Base-by-base conservation (phyloP, 64 coral and sea anemone species). In the Catalaphyllia jardinei region DNA sequence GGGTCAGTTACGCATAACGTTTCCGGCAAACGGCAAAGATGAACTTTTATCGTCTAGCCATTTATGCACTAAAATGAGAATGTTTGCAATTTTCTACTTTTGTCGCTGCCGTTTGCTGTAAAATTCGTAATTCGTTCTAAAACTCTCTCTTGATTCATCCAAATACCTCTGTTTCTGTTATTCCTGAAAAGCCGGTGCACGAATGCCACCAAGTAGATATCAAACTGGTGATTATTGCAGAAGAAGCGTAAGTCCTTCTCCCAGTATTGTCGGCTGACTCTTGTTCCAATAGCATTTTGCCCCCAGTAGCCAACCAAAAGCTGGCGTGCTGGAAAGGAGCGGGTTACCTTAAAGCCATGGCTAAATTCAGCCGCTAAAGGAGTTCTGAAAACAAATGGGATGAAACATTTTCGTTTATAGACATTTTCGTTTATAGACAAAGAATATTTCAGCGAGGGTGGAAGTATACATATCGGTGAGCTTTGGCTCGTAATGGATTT, bases 301-400 rank as follows among this genome's bases (percentile, higher is more conserved):
- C 90, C 90, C 90, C 90, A 92, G 42, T 92, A 92, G 4, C 90
- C 90, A 18, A 86, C 81, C 15, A 92, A 72, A 31, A 90, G 18
- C 22, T 71, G 89, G 8, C 71, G 78, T 15, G 35, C 60, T 24
- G 78, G 67, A n/a, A 82, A 52, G 20, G 77, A 67, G 31, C 61
- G 80, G 33, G 46, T 79, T 16, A 0, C n/a, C 55, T 52, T 29
- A 46, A 59, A 28, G 28, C 76, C 49, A 29, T 54, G 49, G 12
- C 49, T 29, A 3, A 51, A 54, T 0, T 79, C n/a, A 7, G 8
- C 25, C 46, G 2, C 18, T 39, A 22, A 15, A 16, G 33, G 17
- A 31, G 7, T 19, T 83, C 80, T 46, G 42, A 46, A 46, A 46
- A 46, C 0, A 46, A 46, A 46, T 7, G 42, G 42, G 3, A 62